Evolutionary conservation across 1,140 invertebrate species (phyloP), one percentile per base, ranked within the genome.

Genomic region (Andrena cerasifolii): DNA sequence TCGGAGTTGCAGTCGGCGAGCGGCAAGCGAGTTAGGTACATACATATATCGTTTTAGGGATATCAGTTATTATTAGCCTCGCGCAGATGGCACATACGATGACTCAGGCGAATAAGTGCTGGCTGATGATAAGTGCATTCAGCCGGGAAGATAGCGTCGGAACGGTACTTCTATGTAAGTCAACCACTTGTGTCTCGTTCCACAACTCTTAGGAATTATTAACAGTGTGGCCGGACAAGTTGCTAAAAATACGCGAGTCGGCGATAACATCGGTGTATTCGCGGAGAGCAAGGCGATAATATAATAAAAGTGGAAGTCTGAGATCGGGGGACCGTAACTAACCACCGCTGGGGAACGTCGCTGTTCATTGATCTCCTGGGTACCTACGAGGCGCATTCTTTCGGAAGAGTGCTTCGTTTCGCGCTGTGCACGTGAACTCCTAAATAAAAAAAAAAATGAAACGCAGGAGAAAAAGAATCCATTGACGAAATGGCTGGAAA

Each of bases 51-150:
- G 45, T 80, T 83, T 81, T 73, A 78, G 58, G 80, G 24, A 33
- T 68, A 76, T 76, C 77, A 40, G 72, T 47, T 83, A 83, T 79
- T 83, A 83, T 84, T 83, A 84, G 77, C 61, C 49, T 21, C 24
- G 56, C 66, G 61, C 75, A 80, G 66, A 80, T 80, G 66, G 61
- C 62, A 80, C 54, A 33, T 12, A 40, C 66, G 40, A 77, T 83
- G 82, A 84, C 68, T 84, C 81, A 83, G 33, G 10, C 33, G 47
- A 63, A 75, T 80, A 80, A 83, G 54, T 58, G 78, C 16, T 43
- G 45, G n/a, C 77, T 59, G 40, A 72, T 58, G 78, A 84, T 76
- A 83, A 84, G 68, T 77, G 66, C 53, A 72, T 43, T 74, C 24
- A 59, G 78, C n/a, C 40, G 40, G 53, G 70, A 79, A 74, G 77